phyloP scores from a whole-genome alignment of 2,888 invertebrate species.

The Phanerotoma sp. region DNA sequence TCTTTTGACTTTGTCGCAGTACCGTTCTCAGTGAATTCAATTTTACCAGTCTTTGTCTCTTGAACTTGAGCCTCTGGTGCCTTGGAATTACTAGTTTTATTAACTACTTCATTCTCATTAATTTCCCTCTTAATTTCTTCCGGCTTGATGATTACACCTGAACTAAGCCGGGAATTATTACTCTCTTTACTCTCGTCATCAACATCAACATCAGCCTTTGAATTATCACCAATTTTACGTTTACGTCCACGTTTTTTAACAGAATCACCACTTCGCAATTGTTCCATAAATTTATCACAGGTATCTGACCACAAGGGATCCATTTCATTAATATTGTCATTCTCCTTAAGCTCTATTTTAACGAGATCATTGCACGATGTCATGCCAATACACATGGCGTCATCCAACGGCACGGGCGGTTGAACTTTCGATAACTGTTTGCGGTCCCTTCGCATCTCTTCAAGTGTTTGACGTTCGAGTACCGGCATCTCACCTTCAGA shows the following conservation, averaged over 20 bases:
- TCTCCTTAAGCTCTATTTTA: conserved; percentile 53
- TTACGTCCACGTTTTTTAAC: conserved; percentile 63
- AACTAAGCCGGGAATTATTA: background rate
- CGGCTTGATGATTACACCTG: conserved; percentile 26
- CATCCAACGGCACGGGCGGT: conserved; percentile 58
- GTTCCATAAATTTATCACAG: conserved; percentile 78
- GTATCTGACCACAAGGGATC: conserved; percentile 68
- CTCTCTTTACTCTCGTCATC: conserved; percentile 31
- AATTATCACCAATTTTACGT: conserved; percentile 57
- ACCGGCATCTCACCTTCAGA: conserved; percentile 66
- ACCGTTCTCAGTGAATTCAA: conserved; percentile 37
- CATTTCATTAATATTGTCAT: conserved; percentile 48
- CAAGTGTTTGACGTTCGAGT: conserved; percentile 68
- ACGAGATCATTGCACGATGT: conserved; percentile 51
- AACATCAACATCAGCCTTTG: conserved; percentile 33
- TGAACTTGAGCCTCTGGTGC: conserved; percentile 18
- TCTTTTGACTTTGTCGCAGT: conserved; percentile 38
- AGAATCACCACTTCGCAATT: conserved; percentile 64
- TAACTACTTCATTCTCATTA: conserved; percentile 7
- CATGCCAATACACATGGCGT: conserved; percentile 49
- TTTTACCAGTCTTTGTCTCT: conserved; percentile 39
- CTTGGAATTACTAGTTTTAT: background rate
- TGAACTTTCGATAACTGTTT: conserved; percentile 65
- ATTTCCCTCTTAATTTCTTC: conserved; percentile 38
- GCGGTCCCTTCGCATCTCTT: conserved; percentile 64